Base-by-base conservation (phyloP, 2,113 vertebrate genomes). In the Fulica atra region DNA sequence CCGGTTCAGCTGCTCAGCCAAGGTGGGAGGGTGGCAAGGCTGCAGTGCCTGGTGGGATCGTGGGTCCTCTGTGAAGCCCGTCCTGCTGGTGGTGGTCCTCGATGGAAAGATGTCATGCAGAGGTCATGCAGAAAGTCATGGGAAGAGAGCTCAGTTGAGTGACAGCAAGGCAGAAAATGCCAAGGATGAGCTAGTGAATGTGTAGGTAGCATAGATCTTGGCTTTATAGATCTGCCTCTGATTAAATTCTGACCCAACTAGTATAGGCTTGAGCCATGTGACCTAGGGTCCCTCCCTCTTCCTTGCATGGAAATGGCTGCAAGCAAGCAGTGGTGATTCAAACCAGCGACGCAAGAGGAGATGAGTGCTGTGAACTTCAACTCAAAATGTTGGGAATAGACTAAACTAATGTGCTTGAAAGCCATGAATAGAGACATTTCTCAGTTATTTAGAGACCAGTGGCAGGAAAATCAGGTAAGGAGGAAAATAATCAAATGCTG, bases 41-140 rank as follows among this genome's bases (percentile, higher is more conserved):
- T 82, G 33, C 25, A 25, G 35, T 12, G 24, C 11, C 31, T 74
- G 50, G 19, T 0, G 2, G 0, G 0, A 8, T 1, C 0, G 0
- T 7, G 8, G 13, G 6, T 69, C 10, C 1, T 20, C n/a, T 72
- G 66, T 29, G 35, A 82, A 83, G 57, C 13, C 36, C 26, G 6
- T 51, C n/a, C n/a, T 84, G 31, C 25, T 69, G 21, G 11, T 60
- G 36, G 21, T 21, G 16, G 11, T 35, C 36, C 63, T 77, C 42
- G 66, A 2, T 1, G 1, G 63, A 65, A 92, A 63, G 33, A 24
- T 0, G 3, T 46, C 44, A 46, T 46, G 44, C 44, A 54, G 46
- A 56, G 36, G 44, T 53, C 29, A 17, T 1, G 4, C 8, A 79
- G 44, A 68, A 79, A 29, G 36, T 73, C 26, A 61, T 2, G 6